Evolutionary conservation across 2,888 invertebrate species (phyloP).

Genomic region (Cryptocephalus moraei): DNA sequence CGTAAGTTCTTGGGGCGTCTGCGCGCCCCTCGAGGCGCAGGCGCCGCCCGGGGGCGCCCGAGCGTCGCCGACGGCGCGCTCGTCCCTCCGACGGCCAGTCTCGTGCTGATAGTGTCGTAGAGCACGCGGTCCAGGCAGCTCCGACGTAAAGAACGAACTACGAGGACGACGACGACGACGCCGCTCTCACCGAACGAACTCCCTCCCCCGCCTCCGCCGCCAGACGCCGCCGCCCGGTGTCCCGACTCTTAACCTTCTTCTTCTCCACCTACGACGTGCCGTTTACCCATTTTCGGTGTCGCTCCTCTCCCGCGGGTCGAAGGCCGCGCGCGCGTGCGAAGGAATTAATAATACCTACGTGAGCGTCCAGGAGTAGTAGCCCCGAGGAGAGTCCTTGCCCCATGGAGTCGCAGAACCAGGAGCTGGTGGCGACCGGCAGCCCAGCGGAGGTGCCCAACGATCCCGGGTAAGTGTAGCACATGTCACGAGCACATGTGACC

Average conservation of each 20-base stretch:
- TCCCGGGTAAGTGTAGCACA: slow-evolving; percentile 72
- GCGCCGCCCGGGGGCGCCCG: slow-evolving; percentile 28
- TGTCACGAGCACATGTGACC: neutral
- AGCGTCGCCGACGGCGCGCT: slow-evolving; percentile 33
- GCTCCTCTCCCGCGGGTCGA: too few relatives aligned
- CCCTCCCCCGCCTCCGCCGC: neutral
- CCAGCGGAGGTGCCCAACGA: slow-evolving; percentile 90
- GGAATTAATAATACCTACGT: too few relatives aligned
- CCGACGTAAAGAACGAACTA: slow-evolving; percentile 29
- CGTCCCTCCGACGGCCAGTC: slow-evolving; percentile 38
- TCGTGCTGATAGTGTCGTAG: slow-evolving; percentile 60
- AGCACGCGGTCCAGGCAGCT: slow-evolving; percentile 51
- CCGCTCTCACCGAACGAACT: neutral
- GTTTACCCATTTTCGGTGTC: neutral
- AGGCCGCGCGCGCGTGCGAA: too few relatives aligned
- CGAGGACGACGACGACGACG: neutral
- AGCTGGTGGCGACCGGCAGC: slow-evolving; percentile 64
- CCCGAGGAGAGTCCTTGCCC: slow-evolving; percentile 24
- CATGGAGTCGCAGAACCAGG: slow-evolving; percentile 72
- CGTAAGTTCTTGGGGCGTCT: neutral
- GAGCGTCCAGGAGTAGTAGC: slow-evolving; percentile 35
- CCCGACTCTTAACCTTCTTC: neutral
- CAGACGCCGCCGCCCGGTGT: neutral
- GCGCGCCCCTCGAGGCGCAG: slow-evolving; percentile 16
- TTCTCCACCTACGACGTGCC: neutral